Base-by-base conservation (phyloP, 2,888 invertebrate genomes). In the Azorinus chamasolen region DNA sequence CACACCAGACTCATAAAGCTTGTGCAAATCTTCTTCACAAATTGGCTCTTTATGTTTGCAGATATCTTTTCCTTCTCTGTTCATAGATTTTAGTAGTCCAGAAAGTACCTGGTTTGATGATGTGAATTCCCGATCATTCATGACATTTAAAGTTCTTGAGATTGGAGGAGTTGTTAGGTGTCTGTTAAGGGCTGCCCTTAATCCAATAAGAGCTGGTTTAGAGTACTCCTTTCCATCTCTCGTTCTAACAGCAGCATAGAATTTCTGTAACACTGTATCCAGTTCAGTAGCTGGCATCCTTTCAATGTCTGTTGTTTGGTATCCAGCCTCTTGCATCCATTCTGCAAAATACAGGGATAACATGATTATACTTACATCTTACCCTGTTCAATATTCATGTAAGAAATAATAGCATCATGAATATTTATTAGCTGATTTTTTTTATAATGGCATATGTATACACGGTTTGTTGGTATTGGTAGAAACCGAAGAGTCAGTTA, bases 11-110 rank as follows among this genome's bases (percentile, higher is more conserved):
- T 45, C 27, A 46, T 71, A 39, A 0, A 45, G 18, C 50, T 66
- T 66, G 14, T 6, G 39, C 16, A 66, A 22, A 43, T 68, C 65
- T 16, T 39, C 54, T 6, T 58, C 37, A 46, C 27, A 43, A 37
- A 72, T 63, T n/a, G 68, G 58, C 14, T 54, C 48, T 61, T 72
- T 72, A 39, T 64, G 75, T n/a, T n/a, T 27, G 12, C 61, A 61
- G 2, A 37, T 64, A 53, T 65, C 75, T 39, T 64, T 72, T 4
- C 76, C 72, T 27, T 76, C 76, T 27, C 72, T 48, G 63, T 73
- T 74, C 62, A 62, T 37, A 10, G 22, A 25, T 41, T 62, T 74
- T 18, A 59, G 55, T 14, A 55, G n/a, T 46, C 75, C 69, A 39
- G 53, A 45, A 12, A 75, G 48, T 16, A 61, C 76, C 25, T 68